Conservation (phyloP, 2,113 vertebrate species). For the Crypturellus undulatus region DNA sequence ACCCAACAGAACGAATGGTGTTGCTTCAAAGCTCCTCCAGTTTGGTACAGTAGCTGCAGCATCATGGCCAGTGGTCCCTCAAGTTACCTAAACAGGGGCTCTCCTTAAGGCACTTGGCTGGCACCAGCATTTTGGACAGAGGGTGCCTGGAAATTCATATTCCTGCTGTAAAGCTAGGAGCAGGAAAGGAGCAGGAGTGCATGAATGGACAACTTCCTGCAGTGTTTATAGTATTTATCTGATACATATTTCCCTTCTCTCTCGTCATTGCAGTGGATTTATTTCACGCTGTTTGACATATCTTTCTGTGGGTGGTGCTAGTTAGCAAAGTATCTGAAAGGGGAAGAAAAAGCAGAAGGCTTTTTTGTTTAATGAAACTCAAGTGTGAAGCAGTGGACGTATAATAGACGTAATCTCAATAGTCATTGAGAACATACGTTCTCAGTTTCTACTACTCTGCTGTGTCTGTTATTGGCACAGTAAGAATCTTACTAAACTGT, state of each 20-base stretch:
- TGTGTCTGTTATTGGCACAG: background rate
- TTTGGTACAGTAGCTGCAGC: background rate
- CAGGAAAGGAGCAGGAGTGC: rapidly evolving
- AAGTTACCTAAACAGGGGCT: background rate
- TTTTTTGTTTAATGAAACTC: background rate
- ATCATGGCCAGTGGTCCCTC: background rate
- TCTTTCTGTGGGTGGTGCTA: background rate
- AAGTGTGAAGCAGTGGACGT: background rate
- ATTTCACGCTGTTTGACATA: background rate
- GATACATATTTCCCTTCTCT: background rate
- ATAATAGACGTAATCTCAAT: background rate
- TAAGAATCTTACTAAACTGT: background rate
- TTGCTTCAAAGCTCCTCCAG: background rate
- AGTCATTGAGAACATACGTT: background rate
- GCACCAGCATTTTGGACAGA: background rate
- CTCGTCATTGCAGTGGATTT: background rate
- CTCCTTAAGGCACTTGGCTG: background rate
- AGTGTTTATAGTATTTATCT: background rate
- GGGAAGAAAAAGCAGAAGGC: background rate
- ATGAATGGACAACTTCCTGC: background rate
- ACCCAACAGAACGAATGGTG: background rate
- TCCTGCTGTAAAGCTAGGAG: background rate
- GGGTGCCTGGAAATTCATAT: background rate
- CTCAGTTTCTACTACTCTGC: background rate
- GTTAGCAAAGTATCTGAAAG: background rate